Conservation (phyloP, 1,140 invertebrate species). For the Wasmannia auropunctata region DNA sequence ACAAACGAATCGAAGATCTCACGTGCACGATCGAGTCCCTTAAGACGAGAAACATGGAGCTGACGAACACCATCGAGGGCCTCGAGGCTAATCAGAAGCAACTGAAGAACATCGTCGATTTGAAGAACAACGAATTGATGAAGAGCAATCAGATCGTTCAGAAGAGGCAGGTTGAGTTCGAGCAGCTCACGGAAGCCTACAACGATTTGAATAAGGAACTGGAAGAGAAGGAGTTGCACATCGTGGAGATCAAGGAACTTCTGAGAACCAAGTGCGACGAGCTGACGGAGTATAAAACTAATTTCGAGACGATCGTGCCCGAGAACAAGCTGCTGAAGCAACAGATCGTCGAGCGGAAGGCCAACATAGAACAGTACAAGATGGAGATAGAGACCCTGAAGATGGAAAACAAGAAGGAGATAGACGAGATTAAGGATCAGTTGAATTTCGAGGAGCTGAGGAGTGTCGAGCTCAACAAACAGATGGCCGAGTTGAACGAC, state of each 20-base stretch:
- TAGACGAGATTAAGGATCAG: slow-evolving; percentile 69
- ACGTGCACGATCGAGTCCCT: slow-evolving; percentile 62
- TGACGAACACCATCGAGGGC: slow-evolving; percentile 73
- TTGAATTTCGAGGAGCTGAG: slow-evolving; percentile 71
- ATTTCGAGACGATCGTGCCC: slow-evolving; percentile 76
- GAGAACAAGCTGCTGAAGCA: slow-evolving; percentile 77
- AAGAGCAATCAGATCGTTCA: slow-evolving; percentile 60
- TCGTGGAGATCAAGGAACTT: slow-evolving; percentile 74
- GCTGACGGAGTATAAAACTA: slow-evolving; percentile 79
- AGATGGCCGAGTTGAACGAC: slow-evolving; percentile 74
- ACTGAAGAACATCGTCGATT: slow-evolving; percentile 74
- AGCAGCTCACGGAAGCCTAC: slow-evolving; percentile 65
- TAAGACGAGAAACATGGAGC: slow-evolving; percentile 73
- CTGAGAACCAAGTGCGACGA: slow-evolving; percentile 80
- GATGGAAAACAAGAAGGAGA: slow-evolving; percentile 63
- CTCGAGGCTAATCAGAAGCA: slow-evolving; percentile 74
- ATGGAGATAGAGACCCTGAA: slow-evolving; percentile 73
- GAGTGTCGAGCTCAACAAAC: slow-evolving; percentile 68
- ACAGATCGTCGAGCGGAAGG: slow-evolving; percentile 71
- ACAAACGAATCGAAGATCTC: slow-evolving; percentile 71
- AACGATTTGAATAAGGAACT: slow-evolving; percentile 69
- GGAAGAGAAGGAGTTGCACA: slow-evolving; percentile 63
- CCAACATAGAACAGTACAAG: slow-evolving; percentile 74
- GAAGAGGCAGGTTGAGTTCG: slow-evolving; percentile 66
- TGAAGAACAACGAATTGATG: slow-evolving; percentile 71